Conservation (phyloP, 2,797 vertebrate genomes). For the Crenichthys baileyi region DNA sequence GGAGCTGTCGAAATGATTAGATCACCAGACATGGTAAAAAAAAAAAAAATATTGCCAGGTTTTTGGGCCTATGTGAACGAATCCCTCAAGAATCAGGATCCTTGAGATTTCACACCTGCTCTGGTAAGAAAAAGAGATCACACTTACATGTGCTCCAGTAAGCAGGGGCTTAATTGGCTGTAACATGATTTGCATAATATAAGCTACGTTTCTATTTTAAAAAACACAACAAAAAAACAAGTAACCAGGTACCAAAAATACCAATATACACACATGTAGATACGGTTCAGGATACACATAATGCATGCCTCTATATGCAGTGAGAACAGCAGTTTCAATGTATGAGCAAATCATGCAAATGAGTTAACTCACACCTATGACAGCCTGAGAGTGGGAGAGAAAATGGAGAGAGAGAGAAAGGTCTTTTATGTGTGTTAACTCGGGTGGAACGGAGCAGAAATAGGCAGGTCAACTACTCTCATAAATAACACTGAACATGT, state of each 20-base stretch:
- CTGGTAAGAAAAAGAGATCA: conserved; percentile 77
- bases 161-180: conserved; percentile 77
- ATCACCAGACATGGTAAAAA: neutral
- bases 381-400: conserved; percentile 18
- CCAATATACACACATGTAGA: conserved; percentile 1
- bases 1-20: neutral
- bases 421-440: conserved; percentile 11
- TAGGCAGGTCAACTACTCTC: conserved; percentile 46
- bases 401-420: neutral
- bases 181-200: conserved; percentile 70
- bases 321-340: conserved; percentile 49
- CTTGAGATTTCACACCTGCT: conserved; percentile 78
- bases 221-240: conserved; percentile 9
- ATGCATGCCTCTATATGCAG: conserved; percentile 57
- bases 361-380: conserved; percentile 42
- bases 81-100: conserved; percentile 36
- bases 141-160: conserved; percentile 75
- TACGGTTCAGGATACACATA: conserved; percentile 17
- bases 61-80: conserved; percentile 2
- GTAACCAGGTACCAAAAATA: neutral
- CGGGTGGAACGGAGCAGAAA: conserved; percentile 39
- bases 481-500: conserved; percentile 51
- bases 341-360: conserved; percentile 53
- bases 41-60: neutral
- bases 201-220: conserved; percentile 42